Conservation (phyloP, 2,888 invertebrate species). For the Achlya flavicornis region DNA sequence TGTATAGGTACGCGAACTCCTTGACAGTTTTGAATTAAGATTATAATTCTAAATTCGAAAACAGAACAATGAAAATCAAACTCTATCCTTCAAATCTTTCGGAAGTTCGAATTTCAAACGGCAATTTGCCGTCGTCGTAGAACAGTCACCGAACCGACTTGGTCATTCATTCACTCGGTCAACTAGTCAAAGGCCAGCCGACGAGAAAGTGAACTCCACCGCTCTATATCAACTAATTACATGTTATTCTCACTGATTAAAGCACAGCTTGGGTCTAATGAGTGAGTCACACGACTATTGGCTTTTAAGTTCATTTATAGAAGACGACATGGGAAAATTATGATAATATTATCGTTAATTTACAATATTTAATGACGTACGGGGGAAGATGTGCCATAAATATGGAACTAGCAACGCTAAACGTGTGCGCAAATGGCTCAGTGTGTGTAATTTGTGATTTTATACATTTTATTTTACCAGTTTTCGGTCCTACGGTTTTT, state of each 20-base stretch:
- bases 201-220: slow-evolving; percentile 53
- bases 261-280: slow-evolving; percentile 83
- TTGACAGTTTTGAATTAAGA: neutral
- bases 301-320: slow-evolving; percentile 29
- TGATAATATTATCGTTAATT: too few species aligned
- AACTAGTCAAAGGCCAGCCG: slow-evolving; percentile 66
- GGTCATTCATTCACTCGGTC: slow-evolving; percentile 32
- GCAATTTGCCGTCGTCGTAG: neutral
- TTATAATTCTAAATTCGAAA: too few species aligned
- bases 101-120: slow-evolving; percentile 13
- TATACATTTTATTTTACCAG: too few species aligned
- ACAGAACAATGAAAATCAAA: neutral
- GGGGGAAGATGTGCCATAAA: too few species aligned
- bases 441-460: too few species aligned
- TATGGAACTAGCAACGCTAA: too few species aligned
- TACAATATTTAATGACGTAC: too few species aligned
- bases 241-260: slow-evolving; percentile 80
- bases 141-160: slow-evolving; percentile 13
- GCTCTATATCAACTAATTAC: slow-evolving; percentile 76
- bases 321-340: slow-evolving; percentile 15
- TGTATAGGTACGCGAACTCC: too few species aligned
- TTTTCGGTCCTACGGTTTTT: too few species aligned
- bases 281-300: slow-evolving; percentile 73
- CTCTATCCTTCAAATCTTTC: neutral
- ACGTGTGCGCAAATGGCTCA: too few species aligned